These are phyloP conservation scores for Periparus ater DNA, from an alignment of 2,797 vertebrate species.

Conservation along the genomic window DNA sequence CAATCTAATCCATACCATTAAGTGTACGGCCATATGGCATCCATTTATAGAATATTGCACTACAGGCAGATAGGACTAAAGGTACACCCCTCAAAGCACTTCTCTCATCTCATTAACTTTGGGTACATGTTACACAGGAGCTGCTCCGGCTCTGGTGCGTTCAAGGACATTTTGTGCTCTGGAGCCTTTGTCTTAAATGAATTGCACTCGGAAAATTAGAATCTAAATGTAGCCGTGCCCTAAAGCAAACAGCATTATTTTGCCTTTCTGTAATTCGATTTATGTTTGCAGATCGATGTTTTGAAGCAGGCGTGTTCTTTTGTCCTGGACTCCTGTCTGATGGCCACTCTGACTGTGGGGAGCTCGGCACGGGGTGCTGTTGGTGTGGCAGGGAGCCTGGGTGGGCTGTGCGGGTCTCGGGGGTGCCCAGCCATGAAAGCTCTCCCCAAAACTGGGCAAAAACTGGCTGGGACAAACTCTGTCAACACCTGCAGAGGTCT, in stretches of 20 bases:
- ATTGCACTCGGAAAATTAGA: conserved; percentile 42
- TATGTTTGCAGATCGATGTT: conserved; percentile 39
- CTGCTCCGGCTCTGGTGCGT: background rate
- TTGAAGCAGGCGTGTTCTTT: background rate
- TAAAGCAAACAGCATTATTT: conserved; percentile 45
- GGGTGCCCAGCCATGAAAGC: background rate
- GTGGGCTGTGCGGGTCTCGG: background rate
- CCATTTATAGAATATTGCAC: conserved; percentile 58
- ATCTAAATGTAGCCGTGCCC: conserved; percentile 33
- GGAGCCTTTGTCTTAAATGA: conserved; percentile 25
- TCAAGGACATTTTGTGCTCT: conserved; percentile 41
- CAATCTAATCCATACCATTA: conserved; percentile 46
- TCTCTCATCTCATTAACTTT: conserved; percentile 47
- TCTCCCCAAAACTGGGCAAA: background rate
- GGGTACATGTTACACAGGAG: conserved; percentile 8
- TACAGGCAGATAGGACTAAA: conserved; percentile 30
- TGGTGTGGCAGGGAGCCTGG: background rate
- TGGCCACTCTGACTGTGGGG: background rate
- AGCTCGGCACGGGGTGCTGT: background rate
- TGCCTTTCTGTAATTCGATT: conserved; percentile 48
- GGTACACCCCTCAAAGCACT: conserved; percentile 24
- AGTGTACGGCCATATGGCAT: conserved; percentile 53
- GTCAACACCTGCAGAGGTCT: background rate
- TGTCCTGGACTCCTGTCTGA: background rate
- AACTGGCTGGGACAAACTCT: background rate